Percentiles rank a stretch among this genome's conserved stretches.
phyloP scores from a whole-genome alignment of 2,113 vertebrate genomes.

The Ia io region DNA sequence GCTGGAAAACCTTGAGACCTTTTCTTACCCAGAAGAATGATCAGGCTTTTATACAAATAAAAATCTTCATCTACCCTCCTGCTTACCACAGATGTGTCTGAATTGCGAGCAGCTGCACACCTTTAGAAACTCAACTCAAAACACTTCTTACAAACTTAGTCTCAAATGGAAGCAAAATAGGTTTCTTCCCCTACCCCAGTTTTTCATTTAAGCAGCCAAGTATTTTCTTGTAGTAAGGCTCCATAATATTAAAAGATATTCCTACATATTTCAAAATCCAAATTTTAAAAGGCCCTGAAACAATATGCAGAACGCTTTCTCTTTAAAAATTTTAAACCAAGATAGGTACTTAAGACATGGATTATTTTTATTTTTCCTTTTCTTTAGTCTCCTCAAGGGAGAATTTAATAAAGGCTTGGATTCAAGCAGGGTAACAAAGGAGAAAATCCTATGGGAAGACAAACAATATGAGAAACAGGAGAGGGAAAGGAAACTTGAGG shows the following conservation, averaged over 20 bases:
- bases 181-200: neutral
- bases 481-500: neutral
- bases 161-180: neutral
- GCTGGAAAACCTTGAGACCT: neutral
- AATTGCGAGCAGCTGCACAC: neutral
- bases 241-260: neutral
- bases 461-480: neutral
- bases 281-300: neutral
- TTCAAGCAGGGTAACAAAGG: neutral
- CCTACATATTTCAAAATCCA: neutral
- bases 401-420: constrained; percentile 30
- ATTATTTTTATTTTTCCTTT: constrained; percentile 17
- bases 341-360: neutral
- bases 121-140: neutral
- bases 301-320: neutral
- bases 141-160: neutral
- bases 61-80: neutral
- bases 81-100: neutral
- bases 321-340: constrained; percentile 10
- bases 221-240: neutral
- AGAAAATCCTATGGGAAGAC: neutral
- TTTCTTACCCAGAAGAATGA: neutral
- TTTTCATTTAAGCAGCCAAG: neutral
- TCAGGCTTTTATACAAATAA: neutral
- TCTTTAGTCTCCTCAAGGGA: neutral